A percentile compares a stretch with the other conserved stretches of the same genome.
Conservation (phyloP, 2,888 invertebrate species). For the Ceratothoa steindachneri region DNA sequence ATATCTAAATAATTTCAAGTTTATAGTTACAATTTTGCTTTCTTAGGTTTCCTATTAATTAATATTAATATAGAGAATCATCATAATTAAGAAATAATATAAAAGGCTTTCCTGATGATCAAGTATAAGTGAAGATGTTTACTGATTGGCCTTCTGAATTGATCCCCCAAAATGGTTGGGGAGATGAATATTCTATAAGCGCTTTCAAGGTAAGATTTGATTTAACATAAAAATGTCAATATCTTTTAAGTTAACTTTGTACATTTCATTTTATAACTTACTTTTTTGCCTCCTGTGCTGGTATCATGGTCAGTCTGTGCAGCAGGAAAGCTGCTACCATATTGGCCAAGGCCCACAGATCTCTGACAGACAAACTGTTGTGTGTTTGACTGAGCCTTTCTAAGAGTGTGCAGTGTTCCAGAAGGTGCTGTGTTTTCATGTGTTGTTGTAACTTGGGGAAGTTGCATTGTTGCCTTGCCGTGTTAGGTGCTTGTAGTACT, state of each 20-base stretch:
- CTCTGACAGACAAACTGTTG: too few species aligned
- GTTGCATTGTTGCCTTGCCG: too few species aligned
- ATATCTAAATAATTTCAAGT: neutral
- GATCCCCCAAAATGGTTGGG: slow-evolving; percentile 46
- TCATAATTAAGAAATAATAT: too few species aligned
- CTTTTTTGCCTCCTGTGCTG: neutral
- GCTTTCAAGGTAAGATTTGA: slow-evolving; percentile 38
- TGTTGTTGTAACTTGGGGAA: too few species aligned
- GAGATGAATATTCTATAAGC: slow-evolving; percentile 46
- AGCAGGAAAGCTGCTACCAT: neutral
- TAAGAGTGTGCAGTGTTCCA: too few species aligned
- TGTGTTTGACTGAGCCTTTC: too few species aligned
- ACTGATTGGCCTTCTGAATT: slow-evolving; percentile 45
- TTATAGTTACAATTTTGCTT: neutral
- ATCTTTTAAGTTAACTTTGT: neutral
- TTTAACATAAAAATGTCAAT: neutral
- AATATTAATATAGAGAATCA: too few species aligned
- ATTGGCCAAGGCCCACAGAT: neutral
- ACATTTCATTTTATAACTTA: neutral
- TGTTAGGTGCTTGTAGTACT: too few species aligned
- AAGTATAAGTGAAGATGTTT: too few species aligned
- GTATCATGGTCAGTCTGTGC: neutral
- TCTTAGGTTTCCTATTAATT: too few species aligned
- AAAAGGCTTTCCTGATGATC: too few species aligned
- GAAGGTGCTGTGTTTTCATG: too few species aligned